Base-by-base conservation (phyloP, 2,113 vertebrate species). In the Microtus pennsylvanicus region DNA sequence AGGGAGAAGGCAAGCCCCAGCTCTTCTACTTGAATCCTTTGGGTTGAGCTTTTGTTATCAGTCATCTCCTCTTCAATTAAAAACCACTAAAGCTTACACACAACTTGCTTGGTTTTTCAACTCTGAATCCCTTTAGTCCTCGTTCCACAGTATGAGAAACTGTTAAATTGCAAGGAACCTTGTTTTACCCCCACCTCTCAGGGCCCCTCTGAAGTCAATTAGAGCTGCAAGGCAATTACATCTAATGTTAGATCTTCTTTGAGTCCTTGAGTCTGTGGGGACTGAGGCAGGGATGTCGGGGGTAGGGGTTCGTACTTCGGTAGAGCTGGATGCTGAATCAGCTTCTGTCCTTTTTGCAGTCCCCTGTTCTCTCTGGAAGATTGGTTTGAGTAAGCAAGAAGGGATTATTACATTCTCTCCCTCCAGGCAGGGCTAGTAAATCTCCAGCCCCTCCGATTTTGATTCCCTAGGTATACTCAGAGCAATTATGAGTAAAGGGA, bases 401-500 rank as follows among this genome's bases (percentile, higher is more conserved):
- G 67, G 76, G 55, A 90, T 97, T 91, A 97, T 94, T 97, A 74
- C 16, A 50, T 91, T 94, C 77, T 81, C 42, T 94, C 14, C 81
- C 88, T 42, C 94, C n/a, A 21, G 94, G 75, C 91, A 97, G 47
- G 86, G 87, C 89, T 91, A 93, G 75, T 75, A 93, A 97, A 88
- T 97, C 94, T 94, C 96, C 86, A 93, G 35, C 82, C 63, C 87
- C 87, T 95, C 92, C 87, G 90, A 87, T 96, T 96, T 96, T 94
- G 96, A 97, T 96, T 97, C 95, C 96, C 93, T 81, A 52, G 89
- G 70, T 93, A 70, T 95, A 61, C 94, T 87, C 70, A 69, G 93
- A 95, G 86, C 96, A 97, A 97, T 98, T 97, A 97, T 87, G 97
- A 98, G 97, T 96, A 96, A 97, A 97, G 94, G 95, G 97, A 97